These are phyloP conservation scores for Microcebus griseorufus DNA, from an alignment of 2,113 vertebrate species.

Conservation along the genomic window DNA sequence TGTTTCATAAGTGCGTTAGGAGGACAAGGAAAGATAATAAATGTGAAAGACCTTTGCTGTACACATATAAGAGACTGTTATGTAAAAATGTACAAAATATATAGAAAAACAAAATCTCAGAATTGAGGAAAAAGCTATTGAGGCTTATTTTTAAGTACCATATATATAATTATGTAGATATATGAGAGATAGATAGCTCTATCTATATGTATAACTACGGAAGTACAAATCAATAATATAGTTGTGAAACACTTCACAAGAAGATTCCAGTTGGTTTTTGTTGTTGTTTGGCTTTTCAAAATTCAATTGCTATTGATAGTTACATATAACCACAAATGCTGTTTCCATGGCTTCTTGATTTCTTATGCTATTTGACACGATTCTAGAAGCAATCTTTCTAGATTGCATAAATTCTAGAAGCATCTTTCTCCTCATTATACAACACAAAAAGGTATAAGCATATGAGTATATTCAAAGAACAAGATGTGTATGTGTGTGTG, in stretches of 20 bases:
- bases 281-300: slow-evolving; percentile 42
- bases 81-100: neutral
- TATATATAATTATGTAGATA: neutral
- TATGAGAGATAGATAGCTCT: neutral
- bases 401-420: neutral
- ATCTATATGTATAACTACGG: neutral
- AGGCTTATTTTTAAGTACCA: neutral
- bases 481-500: neutral
- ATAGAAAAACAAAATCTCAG: neutral
- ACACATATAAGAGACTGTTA: neutral
- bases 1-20: neutral
- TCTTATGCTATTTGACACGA: neutral
- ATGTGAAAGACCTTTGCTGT: neutral
- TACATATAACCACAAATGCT: neutral
- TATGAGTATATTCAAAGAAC: neutral
- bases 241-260: neutral
- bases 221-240: neutral
- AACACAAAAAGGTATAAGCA: neutral
- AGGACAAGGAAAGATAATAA: neutral
- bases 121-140: neutral
- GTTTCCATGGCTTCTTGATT: slow-evolving; percentile 39
- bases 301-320: neutral
- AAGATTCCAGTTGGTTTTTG: neutral
- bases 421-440: neutral
- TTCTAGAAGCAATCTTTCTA: neutral